Conservation (phyloP, 2,797 vertebrate genomes). For the Xerus rutilus region DNA sequence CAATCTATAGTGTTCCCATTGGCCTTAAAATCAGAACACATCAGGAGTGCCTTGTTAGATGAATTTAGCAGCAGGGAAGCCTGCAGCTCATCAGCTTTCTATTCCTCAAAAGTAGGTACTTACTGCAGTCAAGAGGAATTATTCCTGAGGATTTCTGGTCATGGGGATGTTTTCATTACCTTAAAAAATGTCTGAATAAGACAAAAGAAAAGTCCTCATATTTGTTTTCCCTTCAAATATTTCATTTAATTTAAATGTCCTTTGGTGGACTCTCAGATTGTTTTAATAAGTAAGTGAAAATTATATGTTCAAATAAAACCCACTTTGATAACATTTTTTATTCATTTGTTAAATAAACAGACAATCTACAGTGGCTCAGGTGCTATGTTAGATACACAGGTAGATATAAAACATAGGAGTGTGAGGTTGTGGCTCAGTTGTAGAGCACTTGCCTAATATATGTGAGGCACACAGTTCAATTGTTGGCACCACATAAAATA, state of each 20-base stretch:
- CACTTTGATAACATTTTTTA: not conserved
- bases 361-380: not conserved
- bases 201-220: constrained; percentile 70
- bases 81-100: constrained; percentile 89
- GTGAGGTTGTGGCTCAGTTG: no score
- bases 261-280: constrained; percentile 49
- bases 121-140: constrained; percentile 89
- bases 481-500: no score
- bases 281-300: constrained; percentile 67
- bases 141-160: constrained; percentile 85
- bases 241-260: constrained; percentile 65
- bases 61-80: constrained; percentile 90
- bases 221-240: constrained; percentile 80
- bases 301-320: constrained; percentile 57
- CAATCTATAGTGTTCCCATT: constrained; percentile 85
- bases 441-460: no score
- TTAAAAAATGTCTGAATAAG: constrained; percentile 82
- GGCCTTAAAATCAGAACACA: constrained; percentile 87
- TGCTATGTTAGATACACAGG: not conserved
- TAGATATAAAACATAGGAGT: not conserved
- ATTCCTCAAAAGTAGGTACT: constrained; percentile 88
- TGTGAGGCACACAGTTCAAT: no score
- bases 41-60: constrained; percentile 88
- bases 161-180: constrained; percentile 82
- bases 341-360: constrained; percentile 32